Base-by-base conservation (phyloP, 2,113 vertebrate species). In the Petrocephalus zakoni region DNA sequence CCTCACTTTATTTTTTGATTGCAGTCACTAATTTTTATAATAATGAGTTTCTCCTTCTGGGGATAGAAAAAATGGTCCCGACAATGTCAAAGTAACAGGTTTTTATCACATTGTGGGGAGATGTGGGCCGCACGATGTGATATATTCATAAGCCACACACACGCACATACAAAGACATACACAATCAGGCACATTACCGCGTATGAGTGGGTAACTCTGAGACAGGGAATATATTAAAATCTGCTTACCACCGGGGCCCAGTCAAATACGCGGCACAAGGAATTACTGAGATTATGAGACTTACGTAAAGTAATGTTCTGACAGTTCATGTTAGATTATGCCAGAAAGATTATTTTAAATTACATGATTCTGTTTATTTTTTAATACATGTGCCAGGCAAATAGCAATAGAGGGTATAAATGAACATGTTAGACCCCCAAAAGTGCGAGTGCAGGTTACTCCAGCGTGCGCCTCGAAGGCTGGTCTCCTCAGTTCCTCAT, bases 291-390 rank as follows among this genome's bases (percentile, higher is more conserved):
- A 29, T 85, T 52, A 49, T 17, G 46, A 47, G 46, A 85, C 2
- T 52, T 51, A 84, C 4, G 15, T 85, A 85, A 85, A n/a, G 22
- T 47, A 25, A 52, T 17, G 46, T 25, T 51, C n/a, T 85, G 46
- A 85, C 49, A 52, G 22, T 49, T 85, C n/a, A 85, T 22, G 49
- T 49, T 85, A 52, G 46, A 85, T 85, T 85, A 85, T 52, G 46
- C 49, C 46, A 85, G n/a, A 42, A 42, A 85, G 47, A 85, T 85
- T 25, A 85, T 85, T 85, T 85, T 52, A 49, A 85, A 85, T 51
- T n/a, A 78, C n/a, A 49, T 8, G 82, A 13, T 52, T 85, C 21
- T 51, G 22, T 13, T 52, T 85, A 25, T 52, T 85, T 11, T 51
- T n/a, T 22, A 13, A 85, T 51, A 85, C 11, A 25, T 49, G 17